Percentiles rank a stretch among this genome's conserved stretches.
Evolutionary conservation across 92 coral and sea anemone species (phyloP).

Genomic region (Phenganax stokvisi): DNA sequence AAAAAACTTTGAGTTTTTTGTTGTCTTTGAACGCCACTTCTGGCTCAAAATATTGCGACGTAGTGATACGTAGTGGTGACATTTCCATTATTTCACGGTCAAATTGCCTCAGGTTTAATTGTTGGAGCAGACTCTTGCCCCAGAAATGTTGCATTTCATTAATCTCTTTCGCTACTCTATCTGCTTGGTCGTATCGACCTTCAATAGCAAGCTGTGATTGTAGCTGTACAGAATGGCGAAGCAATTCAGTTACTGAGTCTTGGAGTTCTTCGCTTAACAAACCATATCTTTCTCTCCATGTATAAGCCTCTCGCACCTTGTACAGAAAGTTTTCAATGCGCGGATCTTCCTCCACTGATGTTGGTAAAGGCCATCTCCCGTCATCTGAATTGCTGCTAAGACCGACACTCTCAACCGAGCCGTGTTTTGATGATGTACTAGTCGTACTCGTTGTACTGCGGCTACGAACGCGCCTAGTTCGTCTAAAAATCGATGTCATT

Average conservation of each 20-base stretch:
- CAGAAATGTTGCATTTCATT: conserved; percentile 28
- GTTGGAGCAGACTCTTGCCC: conserved; percentile 14
- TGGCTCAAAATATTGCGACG: conserved; percentile 63
- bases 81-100: conserved; percentile 32
- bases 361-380: conserved; percentile 5
- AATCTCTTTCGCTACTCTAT: conserved; percentile 23
- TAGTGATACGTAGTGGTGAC: conserved; percentile 21
- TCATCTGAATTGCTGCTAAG: conserved; percentile 32
- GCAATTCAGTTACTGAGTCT: conserved; percentile 6
- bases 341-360: conserved; percentile 6
- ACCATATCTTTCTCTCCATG: conserved; percentile 34
- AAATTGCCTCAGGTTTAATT: conserved; percentile 13
- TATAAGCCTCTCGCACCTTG: conserved; percentile 32
- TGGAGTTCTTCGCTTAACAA: conserved; percentile 35
- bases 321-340: conserved; percentile 11
- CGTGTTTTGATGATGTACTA: conserved; percentile 4
- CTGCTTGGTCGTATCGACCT: conserved; percentile 24
- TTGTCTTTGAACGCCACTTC: conserved; percentile 54
- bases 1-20: conserved; percentile 51
- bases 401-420: conserved; percentile 37
- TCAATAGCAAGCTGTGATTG: conserved; percentile 23
- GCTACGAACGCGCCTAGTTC: conserved; percentile 22
- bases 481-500: conserved; percentile 18
- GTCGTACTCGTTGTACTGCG: not conserved
- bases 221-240: conserved; percentile 7